Percentiles rank a stretch among this genome's conserved stretches.
Evolutionary conservation across 2,888 invertebrate genomes (phyloP).

Genomic region (Melipona bicolor): DNA sequence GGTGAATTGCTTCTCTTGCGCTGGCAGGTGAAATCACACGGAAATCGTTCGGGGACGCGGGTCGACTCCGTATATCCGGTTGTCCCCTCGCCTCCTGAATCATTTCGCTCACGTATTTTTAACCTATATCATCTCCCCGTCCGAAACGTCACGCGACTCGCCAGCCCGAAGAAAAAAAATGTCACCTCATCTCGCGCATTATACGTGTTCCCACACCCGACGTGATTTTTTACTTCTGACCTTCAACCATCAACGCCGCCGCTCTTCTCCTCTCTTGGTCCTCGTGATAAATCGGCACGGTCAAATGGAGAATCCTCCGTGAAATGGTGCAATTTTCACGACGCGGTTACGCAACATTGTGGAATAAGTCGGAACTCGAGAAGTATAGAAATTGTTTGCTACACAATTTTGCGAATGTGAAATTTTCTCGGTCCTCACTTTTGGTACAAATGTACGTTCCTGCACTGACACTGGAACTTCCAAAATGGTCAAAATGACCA

Average conservation of each 20-base stretch:
- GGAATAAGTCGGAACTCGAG: too few species aligned
- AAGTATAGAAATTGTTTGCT: too few species aligned
- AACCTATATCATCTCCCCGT: constrained; percentile 78
- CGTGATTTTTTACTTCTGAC: constrained; percentile 23
- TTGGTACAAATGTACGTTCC: too few species aligned
- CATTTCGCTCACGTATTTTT: constrained; percentile 78
- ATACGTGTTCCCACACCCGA: constrained; percentile 53
- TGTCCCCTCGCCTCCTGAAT: constrained; percentile 52
- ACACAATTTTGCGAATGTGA: too few species aligned
- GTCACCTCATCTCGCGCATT: constrained; percentile 35
- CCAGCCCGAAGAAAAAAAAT: constrained; percentile 36
- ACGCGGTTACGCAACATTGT: too few species aligned
- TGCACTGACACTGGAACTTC: too few species aligned
- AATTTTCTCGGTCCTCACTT: too few species aligned
- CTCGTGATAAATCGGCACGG: constrained; percentile 8
- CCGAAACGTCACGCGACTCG: constrained; percentile 64
- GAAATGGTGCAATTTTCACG: too few species aligned
- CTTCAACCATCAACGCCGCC: constrained; percentile 15
- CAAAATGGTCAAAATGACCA: too few species aligned
- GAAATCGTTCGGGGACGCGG: constrained; percentile 53
- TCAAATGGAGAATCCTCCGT: too few species aligned
- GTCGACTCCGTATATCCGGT: constrained; percentile 62
- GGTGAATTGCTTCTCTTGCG: constrained; percentile 20
- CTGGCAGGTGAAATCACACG: constrained; percentile 37
- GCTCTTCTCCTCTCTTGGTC: neutral